These are phyloP conservation scores for Paelopatides confundens DNA, from an alignment of 53 echinoderm and acorn worm species.

Conservation along the genomic window DNA sequence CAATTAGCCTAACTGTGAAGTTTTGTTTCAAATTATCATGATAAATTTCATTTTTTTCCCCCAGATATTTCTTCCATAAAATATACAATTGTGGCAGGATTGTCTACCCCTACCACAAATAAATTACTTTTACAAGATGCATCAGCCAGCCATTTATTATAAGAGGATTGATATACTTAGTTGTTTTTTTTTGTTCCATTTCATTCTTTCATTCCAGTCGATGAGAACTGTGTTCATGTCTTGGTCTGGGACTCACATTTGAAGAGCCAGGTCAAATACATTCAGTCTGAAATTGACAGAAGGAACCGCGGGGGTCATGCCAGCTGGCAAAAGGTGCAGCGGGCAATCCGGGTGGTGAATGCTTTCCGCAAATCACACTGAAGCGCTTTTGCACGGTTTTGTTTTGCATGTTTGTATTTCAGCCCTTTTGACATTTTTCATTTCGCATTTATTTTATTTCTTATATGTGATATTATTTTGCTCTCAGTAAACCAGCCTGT, in stretches of 20 bases:
- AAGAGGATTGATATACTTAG: too few species aligned
- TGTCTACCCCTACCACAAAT: too few species aligned
- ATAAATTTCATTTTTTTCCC: too few species aligned
- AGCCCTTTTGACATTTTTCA: not conserved
- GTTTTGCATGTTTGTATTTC: constrained; percentile 28
- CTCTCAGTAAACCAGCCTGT: not conserved
- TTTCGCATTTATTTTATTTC: not conserved
- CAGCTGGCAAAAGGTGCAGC: constrained; percentile 89
- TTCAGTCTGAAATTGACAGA: constrained; percentile 71
- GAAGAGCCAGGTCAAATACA: constrained; percentile 76
- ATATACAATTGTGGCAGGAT: too few species aligned
- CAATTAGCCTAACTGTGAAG: too few species aligned
- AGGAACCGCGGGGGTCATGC: constrained; percentile 57
- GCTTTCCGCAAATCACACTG: constrained; percentile 59
- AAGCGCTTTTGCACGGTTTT: not conserved
- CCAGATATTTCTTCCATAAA: too few species aligned
- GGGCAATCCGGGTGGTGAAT: constrained; percentile 53
- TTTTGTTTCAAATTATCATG: too few species aligned
- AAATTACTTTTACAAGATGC: too few species aligned
- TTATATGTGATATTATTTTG: not conserved
- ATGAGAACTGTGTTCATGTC: constrained; percentile 78
- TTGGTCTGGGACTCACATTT: constrained; percentile 92
- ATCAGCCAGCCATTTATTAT: too few species aligned
- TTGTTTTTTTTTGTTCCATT: too few species aligned
- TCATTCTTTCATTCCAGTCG: constrained; percentile 7